Percentiles rank a stretch among this genome's conserved stretches.
These are phyloP conservation scores for Netelia virgata DNA, from an alignment of 2,888 invertebrate species.

Conservation along the genomic window DNA sequence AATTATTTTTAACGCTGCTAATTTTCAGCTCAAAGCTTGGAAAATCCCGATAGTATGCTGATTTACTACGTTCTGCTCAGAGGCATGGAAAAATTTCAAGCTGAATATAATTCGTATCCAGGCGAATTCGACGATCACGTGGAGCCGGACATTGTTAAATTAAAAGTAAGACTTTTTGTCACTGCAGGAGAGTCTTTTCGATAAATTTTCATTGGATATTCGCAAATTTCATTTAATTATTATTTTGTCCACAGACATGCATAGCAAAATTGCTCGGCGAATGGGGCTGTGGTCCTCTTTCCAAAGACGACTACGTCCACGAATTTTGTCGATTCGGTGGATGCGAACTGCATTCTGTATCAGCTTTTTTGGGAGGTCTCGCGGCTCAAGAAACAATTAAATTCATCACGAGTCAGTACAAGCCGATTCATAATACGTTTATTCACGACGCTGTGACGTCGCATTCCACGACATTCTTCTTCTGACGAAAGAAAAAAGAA, in stretches of 20 bases:
- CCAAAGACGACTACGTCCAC: constrained; percentile 97
- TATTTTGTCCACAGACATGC: constrained; percentile 84
- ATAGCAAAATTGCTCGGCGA: constrained; percentile 92
- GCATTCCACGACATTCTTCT: constrained; percentile 92
- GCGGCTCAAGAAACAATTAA: constrained; percentile 97
- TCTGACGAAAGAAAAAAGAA: constrained; percentile 85
- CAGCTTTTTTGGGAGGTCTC: constrained; percentile 96
- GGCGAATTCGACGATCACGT: constrained; percentile 94
- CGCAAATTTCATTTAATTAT: constrained; percentile 10
- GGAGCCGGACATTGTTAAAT: constrained; percentile 95
- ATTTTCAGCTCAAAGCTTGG: constrained; percentile 87
- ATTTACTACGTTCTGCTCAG: constrained; percentile 95
- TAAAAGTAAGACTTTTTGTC: constrained; percentile 87
- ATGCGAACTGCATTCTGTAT: constrained; percentile 96
- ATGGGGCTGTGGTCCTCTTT: constrained; percentile 92
- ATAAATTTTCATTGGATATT: constrained; percentile 10
- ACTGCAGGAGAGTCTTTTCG: no score
- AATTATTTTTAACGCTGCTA: constrained; percentile 25
- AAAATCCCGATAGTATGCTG: constrained; percentile 94
- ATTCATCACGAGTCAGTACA: constrained; percentile 97
- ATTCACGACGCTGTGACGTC: constrained; percentile 97
- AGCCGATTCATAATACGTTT: constrained; percentile 97
- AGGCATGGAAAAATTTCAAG: constrained; percentile 95
- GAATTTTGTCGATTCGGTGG: constrained; percentile 98
- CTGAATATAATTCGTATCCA: constrained; percentile 95